A percentile compares a stretch with the other conserved stretches of the same genome.
phyloP scores from a whole-genome alignment of 2,888 invertebrate genomes.

The Coremacera marginata region DNA sequence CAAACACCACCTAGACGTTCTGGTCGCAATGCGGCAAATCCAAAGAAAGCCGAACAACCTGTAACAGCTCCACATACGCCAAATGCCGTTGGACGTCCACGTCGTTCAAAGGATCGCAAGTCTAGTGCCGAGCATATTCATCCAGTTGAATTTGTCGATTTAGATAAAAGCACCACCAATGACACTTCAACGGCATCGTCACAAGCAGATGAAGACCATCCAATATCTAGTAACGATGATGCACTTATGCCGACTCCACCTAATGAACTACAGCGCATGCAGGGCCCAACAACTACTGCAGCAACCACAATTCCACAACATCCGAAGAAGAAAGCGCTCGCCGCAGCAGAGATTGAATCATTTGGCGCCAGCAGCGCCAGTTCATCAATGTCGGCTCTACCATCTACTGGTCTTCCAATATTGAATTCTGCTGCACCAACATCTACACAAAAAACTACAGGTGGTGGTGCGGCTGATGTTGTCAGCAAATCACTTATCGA shows the following conservation, averaged over 20 bases:
- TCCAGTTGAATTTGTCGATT: not conserved
- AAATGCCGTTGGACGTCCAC: conserved; percentile 70
- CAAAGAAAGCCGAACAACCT: conserved; percentile 52
- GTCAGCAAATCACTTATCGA: conserved; percentile 74
- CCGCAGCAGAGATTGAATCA: conserved; percentile 64
- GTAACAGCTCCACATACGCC: conserved; percentile 36
- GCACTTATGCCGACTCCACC: conserved; percentile 3
- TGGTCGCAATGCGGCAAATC: conserved; percentile 67
- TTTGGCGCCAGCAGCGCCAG: conserved; percentile 39
- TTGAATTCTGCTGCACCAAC: conserved; percentile 60
- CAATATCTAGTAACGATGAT: conserved; percentile 34
- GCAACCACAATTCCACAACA: conserved; percentile 56
- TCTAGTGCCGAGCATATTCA: conserved; percentile 75
- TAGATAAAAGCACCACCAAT: not conserved
- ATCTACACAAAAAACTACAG: conserved; percentile 57
- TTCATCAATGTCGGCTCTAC: conserved; percentile 53
- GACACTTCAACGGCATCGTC: conserved; percentile 29
- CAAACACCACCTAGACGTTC: conserved; percentile 68
- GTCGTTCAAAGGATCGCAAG: conserved; percentile 76
- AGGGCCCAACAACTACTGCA: not conserved
- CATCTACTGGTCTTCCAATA: conserved; percentile 52
- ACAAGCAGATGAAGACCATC: conserved; percentile 26
- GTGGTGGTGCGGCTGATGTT: conserved; percentile 73
- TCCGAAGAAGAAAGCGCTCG: conserved; percentile 64
- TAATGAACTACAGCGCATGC: conserved; percentile 31